These are phyloP conservation scores for Diarsia dahlii DNA, from an alignment of 2,888 invertebrate genomes.

Conservation along the genomic window DNA sequence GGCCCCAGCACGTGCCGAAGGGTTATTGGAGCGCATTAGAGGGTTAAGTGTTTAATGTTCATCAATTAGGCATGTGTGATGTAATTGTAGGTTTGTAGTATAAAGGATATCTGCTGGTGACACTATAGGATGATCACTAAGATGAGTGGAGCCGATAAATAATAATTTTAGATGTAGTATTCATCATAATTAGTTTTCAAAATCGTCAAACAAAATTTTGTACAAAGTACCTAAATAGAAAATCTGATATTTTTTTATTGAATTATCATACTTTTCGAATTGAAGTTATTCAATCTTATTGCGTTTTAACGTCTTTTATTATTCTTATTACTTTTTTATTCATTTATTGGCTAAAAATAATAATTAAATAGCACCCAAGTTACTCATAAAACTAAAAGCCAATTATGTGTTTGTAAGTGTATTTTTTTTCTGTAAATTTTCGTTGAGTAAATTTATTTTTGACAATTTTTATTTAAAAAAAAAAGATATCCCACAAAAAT, in stretches of 20 bases:
- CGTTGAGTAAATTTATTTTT: no score
- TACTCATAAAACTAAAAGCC: neutral
- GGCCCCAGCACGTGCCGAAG: constrained; percentile 63
- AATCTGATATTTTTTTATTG: neutral
- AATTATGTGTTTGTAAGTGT: no score
- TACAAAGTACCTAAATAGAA: neutral
- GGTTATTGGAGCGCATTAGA: constrained; percentile 32
- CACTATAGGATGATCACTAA: neutral
- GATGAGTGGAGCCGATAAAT: neutral
- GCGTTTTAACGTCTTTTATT: neutral
- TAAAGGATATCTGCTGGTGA: neutral
- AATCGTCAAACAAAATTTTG: neutral
- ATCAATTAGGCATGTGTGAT: constrained; percentile 37
- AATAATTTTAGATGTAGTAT: no score
- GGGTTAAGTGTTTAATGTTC: constrained; percentile 27
- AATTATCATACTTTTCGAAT: no score
- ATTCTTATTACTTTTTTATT: neutral
- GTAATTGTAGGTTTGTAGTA: neutral
- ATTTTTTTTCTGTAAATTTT: no score
- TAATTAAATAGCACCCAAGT: neutral
- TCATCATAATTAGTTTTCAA: neutral
- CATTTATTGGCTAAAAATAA: no score
- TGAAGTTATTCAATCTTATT: no score
- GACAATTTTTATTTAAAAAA: neutral
- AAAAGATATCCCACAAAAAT: neutral